phyloP scores from a whole-genome alignment of 1,140 invertebrate species.

The Drosophila triauraria region DNA sequence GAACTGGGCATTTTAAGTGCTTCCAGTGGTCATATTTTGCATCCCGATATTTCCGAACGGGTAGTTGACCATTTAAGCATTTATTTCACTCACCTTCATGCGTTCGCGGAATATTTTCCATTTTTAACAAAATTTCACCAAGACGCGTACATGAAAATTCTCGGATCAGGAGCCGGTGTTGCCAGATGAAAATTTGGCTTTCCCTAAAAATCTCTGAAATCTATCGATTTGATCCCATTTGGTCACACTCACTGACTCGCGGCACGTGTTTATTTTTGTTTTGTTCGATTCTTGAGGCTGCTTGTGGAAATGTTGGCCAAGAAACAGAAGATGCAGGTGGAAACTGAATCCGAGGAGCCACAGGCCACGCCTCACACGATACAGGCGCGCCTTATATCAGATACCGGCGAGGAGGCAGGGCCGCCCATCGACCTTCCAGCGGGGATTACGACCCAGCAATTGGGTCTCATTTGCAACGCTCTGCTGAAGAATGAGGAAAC shows the following conservation, averaged over 20 bases:
- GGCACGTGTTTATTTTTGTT: constrained; percentile 74
- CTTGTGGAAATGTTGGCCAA: constrained; percentile 60
- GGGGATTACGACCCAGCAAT: constrained; percentile 92
- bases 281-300: not conserved
- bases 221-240: not conserved
- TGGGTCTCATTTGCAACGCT: constrained; percentile 96
- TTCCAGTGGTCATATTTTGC: no score
- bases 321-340: constrained; percentile 59
- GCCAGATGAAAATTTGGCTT: no score
- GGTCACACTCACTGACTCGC: constrained; percentile 14
- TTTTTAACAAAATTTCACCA: constrained; percentile 79
- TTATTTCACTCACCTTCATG: constrained; percentile 91
- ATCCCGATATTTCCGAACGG: not conserved
- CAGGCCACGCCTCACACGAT: constrained; percentile 79
- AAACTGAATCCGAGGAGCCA: constrained; percentile 22
- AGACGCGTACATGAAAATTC: constrained; percentile 73
- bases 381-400: constrained; percentile 93
- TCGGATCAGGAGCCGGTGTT: constrained; percentile 15
- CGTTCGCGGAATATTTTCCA: constrained; percentile 92
- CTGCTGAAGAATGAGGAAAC: constrained; percentile 92
- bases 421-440: constrained; percentile 93
- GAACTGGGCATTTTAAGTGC: no score
- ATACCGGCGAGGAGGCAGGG: constrained; percentile 93
- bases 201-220: no score
- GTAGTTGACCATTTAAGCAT: not conserved